These are phyloP conservation scores for Pomacea canaliculata DNA, from an alignment of 2,888 invertebrate species.

Conservation along the genomic window DNA sequence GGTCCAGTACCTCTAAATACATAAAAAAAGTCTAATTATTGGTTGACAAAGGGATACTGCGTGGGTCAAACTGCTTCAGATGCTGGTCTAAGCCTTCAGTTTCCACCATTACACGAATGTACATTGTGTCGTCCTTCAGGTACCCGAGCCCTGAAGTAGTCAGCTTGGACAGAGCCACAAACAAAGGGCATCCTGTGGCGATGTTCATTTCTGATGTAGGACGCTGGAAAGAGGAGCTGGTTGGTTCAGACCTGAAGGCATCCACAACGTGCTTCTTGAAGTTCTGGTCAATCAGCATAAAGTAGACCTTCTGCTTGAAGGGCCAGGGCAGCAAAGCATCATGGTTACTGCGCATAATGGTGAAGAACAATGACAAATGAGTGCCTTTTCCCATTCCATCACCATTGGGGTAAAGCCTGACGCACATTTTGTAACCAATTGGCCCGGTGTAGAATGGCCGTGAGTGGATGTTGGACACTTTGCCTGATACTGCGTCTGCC, in stretches of 20 bases:
- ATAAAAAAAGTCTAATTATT: no score
- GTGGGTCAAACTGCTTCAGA: conserved; percentile 25
- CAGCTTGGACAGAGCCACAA: conserved; percentile 52
- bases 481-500: conserved; percentile 54
- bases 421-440: conserved; percentile 65
- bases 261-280: conserved; percentile 61
- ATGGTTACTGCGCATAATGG: conserved; percentile 62
- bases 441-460: conserved; percentile 63
- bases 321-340: conserved; percentile 66
- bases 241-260: conserved; percentile 66
- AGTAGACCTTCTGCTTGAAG: conserved; percentile 61
- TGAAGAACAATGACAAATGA: conserved; percentile 66
- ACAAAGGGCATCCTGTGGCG: conserved; percentile 68
- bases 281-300: conserved; percentile 66
- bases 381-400: conserved; percentile 66
- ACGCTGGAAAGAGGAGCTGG: conserved; percentile 62
- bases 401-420: conserved; percentile 64
- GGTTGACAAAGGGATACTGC: conserved; percentile 2
- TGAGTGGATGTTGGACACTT: conserved; percentile 60
- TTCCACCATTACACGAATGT: conserved; percentile 56
- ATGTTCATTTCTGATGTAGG: conserved; percentile 69
- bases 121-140: conserved; percentile 60
- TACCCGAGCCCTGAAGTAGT: conserved; percentile 44
- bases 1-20: no score
- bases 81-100: conserved; percentile 33